Base-by-base conservation (phyloP, 2,888 invertebrate genomes). In the Trichogramma evanescens region DNA sequence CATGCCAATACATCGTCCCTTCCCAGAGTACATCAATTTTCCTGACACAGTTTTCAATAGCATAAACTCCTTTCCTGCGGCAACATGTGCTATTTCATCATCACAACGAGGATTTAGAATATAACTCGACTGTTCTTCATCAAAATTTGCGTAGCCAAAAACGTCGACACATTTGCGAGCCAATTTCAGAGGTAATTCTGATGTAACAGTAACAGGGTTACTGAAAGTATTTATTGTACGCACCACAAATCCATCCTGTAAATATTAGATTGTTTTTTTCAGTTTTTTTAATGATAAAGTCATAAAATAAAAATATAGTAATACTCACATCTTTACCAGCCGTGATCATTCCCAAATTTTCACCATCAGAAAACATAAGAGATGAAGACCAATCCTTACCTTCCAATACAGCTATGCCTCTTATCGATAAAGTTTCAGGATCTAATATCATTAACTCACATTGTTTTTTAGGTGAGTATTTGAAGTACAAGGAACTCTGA, bases 31-130 rank as follows among this genome's bases (percentile, higher is more conserved):
- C 69, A 91, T 84, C 6, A 95, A 87, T 82, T 92, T 92, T 65
- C 95, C 95, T 56, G 88, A 87, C n/a, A 84, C 81, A 5, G 93
- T 94, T 69, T 87, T 85, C 4, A 95, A 82, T 49, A 96, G 79
- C 1, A 89, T 90, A 77, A 97, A 96, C 70, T 96, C 95, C 77
- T 94, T 95, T 40, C 95, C 95, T 50, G 91, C 88, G 50, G 86
- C 84, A 57, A 96, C 87, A 53, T 84, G 83, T 8, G 84, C 80
- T 1, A 91, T 83, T 68, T 94, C 94, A 69, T 94, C 92, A 67
- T 94, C 93, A 66, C 86, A 80, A 5, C 81, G 82, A 13, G 81
- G 80, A 70, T 78, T 81, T 67, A 81, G 69, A 44, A 75, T 75
- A 65, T 79, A 79, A 44, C 77, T 73, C 8, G 74, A 66, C 58